phyloP scores from a whole-genome alignment of 92 coral and sea anemone genomes.

The Zoanthus sociatus region DNA sequence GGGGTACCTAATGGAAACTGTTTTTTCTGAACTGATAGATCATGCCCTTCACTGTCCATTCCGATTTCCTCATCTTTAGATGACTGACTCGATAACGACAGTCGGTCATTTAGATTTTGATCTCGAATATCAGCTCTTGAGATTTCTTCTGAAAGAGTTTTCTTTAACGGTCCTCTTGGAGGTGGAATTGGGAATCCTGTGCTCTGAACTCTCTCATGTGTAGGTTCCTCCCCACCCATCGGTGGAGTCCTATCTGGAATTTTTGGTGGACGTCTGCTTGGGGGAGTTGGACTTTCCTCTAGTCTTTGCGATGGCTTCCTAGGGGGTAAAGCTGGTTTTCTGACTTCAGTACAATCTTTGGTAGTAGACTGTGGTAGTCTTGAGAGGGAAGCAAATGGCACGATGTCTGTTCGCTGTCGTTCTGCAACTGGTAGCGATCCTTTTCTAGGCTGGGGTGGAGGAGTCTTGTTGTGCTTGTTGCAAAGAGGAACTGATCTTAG shows the following conservation, averaged over 20 bases:
- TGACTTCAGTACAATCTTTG: conserved; percentile 30
- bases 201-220: conserved; percentile 1
- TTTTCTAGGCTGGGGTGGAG: conserved; percentile 63
- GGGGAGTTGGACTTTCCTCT: conserved; percentile 13
- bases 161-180: conserved; percentile 32
- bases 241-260: conserved; percentile 28
- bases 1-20: conserved; percentile 1
- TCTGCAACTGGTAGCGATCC: conserved; percentile 47
- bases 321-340: conserved; percentile 57
- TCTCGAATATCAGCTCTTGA: background rate
- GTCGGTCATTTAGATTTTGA: background rate
- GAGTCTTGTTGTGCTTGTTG: conserved; percentile 50
- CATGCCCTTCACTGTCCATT: conserved; percentile 23
- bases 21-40: background rate
- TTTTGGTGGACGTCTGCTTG: background rate
- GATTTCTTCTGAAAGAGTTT: background rate
- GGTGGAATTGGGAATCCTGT: conserved; percentile 45
- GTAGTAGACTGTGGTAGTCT: conserved; percentile 47
- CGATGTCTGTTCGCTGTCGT: conserved; percentile 21
- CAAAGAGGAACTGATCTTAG: conserved; percentile 32
- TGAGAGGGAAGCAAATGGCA: conserved; percentile 15
- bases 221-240: background rate
- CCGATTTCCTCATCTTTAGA: conserved; percentile 23
- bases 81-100: background rate
- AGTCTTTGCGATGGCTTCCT: conserved; percentile 61